Percentiles rank a stretch among this genome's conserved stretches.
phyloP scores from a whole-genome alignment of 1,140 invertebrate genomes.

The Leptoteleia sp. region DNA sequence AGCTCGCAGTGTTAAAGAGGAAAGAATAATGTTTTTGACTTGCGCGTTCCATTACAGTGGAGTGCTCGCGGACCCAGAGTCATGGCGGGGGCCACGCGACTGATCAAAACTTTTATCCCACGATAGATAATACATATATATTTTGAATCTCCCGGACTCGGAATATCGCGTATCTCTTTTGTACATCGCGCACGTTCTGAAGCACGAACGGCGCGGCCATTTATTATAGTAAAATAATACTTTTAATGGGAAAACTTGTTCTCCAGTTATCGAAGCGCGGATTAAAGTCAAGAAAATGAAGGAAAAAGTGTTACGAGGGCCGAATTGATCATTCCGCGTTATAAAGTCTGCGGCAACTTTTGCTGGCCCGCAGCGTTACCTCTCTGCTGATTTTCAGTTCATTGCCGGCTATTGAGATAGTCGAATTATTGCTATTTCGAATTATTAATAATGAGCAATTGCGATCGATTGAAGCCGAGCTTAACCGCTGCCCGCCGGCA shows the following conservation, averaged over 20 bases:
- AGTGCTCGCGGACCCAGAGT: neutral
- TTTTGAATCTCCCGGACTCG: conserved; percentile 48
- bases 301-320: conserved; percentile 48
- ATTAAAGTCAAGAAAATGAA: conserved; percentile 58
- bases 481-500: too few species aligned
- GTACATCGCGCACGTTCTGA: conserved; percentile 41
- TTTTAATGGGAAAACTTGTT: conserved; percentile 70
- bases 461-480: conserved; percentile 45
- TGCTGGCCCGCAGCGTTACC: conserved; percentile 29
- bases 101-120: conserved; percentile 51
- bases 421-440: conserved; percentile 56
- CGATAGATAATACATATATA: conserved; percentile 41
- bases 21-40: conserved; percentile 31
- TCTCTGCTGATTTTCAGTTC: conserved; percentile 55
- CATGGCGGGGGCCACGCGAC: neutral
- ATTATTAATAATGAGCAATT: conserved; percentile 57
- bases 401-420: conserved; percentile 34
- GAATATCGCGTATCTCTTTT: conserved; percentile 44
- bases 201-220: conserved; percentile 31
- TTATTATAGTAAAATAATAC: conserved; percentile 67
- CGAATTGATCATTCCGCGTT: conserved; percentile 53
- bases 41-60: conserved; percentile 4
- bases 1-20: conserved; percentile 21
- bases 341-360: conserved; percentile 47
- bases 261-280: conserved; percentile 60